Percentiles rank a stretch among this genome's conserved stretches.
Evolutionary conservation across 2,113 vertebrate species (phyloP).

Genomic region (Orientallactaga bullata): DNA sequence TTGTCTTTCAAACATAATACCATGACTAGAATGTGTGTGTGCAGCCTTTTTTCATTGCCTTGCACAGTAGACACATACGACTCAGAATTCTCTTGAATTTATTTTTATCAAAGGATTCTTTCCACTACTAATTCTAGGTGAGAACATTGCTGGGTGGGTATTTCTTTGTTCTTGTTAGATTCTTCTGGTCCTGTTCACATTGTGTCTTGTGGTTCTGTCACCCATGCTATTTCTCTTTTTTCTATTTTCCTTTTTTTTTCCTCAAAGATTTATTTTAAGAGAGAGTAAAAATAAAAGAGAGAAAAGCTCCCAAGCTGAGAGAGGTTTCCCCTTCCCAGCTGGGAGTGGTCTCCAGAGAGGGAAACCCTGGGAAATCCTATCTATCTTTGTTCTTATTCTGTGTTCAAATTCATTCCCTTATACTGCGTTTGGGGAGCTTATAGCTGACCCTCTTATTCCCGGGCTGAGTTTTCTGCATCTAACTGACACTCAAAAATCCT

Average conservation of each 20-base stretch:
- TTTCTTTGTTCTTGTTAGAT: not conserved
- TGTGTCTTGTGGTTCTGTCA: too few relatives aligned
- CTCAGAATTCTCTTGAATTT: not conserved
- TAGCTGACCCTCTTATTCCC: fast-evolving
- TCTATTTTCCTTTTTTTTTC: too few relatives aligned
- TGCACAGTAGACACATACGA: not conserved
- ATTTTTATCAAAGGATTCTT: not conserved
- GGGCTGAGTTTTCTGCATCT: not conserved
- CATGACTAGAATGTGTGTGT: not conserved
- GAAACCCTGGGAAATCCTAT: not conserved
- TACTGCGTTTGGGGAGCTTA: not conserved
- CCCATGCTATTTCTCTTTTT: too few relatives aligned
- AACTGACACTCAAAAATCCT: not conserved
- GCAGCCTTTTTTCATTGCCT: not conserved
- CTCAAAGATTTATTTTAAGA: too few relatives aligned
- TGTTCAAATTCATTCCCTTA: not conserved
- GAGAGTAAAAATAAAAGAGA: too few relatives aligned
- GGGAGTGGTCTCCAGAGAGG: too few relatives aligned
- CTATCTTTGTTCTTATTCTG: not conserved
- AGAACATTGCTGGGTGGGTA: not conserved
- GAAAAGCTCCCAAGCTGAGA: too few relatives aligned
- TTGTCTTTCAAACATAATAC: conserved; percentile 39
- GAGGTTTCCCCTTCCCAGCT: too few relatives aligned
- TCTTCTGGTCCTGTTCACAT: not conserved
- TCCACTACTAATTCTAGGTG: not conserved